Conservation (phyloP, 1,140 invertebrate species). For the Drepana arcuata region DNA sequence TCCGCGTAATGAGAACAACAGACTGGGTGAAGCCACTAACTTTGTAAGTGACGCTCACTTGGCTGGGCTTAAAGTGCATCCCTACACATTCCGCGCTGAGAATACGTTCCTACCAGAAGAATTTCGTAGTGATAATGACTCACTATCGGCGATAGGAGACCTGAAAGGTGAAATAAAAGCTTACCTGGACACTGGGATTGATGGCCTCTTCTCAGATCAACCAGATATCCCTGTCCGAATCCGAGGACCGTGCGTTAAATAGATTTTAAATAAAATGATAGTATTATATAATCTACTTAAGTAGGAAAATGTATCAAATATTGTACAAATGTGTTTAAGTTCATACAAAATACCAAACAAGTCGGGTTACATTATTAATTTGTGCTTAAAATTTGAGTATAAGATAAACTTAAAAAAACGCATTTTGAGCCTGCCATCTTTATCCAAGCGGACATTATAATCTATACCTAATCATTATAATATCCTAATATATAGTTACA, state of each 20-base stretch:
- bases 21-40: conserved; percentile 29
- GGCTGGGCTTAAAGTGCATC: conserved; percentile 46
- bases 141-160: conserved; percentile 30
- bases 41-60: conserved; percentile 50
- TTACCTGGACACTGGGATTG: conserved; percentile 39
- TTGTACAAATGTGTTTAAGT: too few species aligned
- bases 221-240: conserved; percentile 36
- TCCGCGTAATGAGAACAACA: conserved; percentile 34
- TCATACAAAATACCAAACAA: too few species aligned
- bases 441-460: too few species aligned
- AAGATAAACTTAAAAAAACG: too few species aligned
- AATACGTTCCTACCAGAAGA: conserved; percentile 42
- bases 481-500: too few species aligned
- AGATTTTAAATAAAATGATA: too few species aligned
- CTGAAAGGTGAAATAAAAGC: conserved; percentile 33
- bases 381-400: too few species aligned
- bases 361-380: too few species aligned
- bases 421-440: too few species aligned
- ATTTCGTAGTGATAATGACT: conserved; percentile 22
- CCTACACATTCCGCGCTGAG: conserved; percentile 55
- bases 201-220: conserved; percentile 50
- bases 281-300: too few species aligned
- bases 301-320: too few species aligned
- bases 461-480: too few species aligned
- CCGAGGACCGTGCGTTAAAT: conserved; percentile 9